Evolutionary conservation across 2,113 vertebrate genomes (phyloP), one percentile per base, ranked within the genome.

Genomic region (Channa argus): DNA sequence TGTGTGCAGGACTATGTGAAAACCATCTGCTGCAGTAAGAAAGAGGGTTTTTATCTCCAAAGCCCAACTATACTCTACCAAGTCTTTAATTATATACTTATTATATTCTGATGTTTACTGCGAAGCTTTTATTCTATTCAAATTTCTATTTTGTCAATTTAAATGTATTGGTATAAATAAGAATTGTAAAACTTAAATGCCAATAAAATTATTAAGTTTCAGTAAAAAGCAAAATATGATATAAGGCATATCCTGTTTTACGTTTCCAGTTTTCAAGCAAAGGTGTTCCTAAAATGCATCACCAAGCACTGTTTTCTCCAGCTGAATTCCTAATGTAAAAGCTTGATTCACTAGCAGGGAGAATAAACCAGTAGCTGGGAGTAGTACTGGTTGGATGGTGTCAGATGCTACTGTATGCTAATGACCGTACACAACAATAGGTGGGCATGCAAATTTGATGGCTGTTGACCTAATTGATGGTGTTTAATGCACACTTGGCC

Each of bases 381-480:
- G 8, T 24, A 63, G 47, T 45, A 38, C 15, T 59, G 59, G 62
- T 15, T 8, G 53, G 59, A 46, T 45, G 49, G 49, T 41, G 75
- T 85, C 83, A 88, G 75, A 87, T 82, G 78, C 74, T 44, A 77
- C 56, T 68, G 44, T 63, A 71, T 84, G 76, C 69, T 77, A 87
- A 88, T 87, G 71, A 71, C 13, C 34, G 46, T 4, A 43, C 49
- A 46, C 53, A 83, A 90, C 88, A 89, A 91, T 86, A 71, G 86
- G 80, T 59, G 54, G 45, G 5, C 61, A 64, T 71, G 77, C 80
- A 84, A 62, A 83, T 92, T 64, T 86, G 69, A 77, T 78, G 77
- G 83, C 77, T 79, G 88, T 75, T 91, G 89, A 92, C 90, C 92
- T 84, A 73, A 89, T 89, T 88, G 79, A 38, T 6, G 5, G 43